Percentiles rank a stretch among this genome's conserved stretches.
Evolutionary conservation across 2,113 vertebrate genomes (phyloP).

Genomic region (Triplophysa rosa): DNA sequence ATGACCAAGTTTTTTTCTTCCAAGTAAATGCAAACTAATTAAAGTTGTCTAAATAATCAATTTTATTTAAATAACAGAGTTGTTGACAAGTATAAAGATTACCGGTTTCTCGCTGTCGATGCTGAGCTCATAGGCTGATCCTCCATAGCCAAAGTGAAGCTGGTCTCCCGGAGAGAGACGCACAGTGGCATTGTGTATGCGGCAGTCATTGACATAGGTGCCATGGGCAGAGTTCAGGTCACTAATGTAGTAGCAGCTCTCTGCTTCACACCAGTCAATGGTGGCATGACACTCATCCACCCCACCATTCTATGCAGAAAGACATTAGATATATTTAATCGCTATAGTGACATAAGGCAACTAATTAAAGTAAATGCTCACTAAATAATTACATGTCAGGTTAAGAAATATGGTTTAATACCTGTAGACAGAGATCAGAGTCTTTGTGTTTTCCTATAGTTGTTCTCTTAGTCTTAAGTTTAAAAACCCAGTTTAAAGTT

Average conservation of each 20-base stretch:
- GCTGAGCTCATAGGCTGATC: slow-evolving; percentile 69
- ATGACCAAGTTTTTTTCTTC: neutral
- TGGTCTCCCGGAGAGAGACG: slow-evolving; percentile 70
- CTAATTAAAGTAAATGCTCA: neutral
- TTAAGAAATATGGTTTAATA: slow-evolving; percentile 51
- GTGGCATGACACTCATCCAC: slow-evolving; percentile 76
- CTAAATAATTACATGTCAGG: neutral
- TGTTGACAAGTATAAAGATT: slow-evolving; percentile 1
- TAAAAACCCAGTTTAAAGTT: slow-evolving; percentile 67
- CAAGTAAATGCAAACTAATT: neutral
- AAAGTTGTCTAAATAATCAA: neutral
- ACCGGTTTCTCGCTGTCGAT: slow-evolving; percentile 64
- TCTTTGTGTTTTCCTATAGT: slow-evolving; percentile 71
- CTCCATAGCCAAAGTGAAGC: slow-evolving; percentile 70
- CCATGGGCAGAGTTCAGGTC: slow-evolving; percentile 76
- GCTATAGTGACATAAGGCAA: neutral
- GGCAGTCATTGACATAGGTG: slow-evolving; percentile 80
- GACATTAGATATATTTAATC: neutral
- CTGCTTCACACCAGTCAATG: slow-evolving; percentile 64
- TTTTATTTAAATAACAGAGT: too few species aligned
- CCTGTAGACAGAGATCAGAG: slow-evolving; percentile 77
- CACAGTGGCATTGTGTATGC: slow-evolving; percentile 78
- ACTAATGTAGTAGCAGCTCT: slow-evolving; percentile 70
- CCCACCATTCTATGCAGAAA: slow-evolving; percentile 61
- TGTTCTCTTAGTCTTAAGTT: slow-evolving; percentile 67